Percentiles rank a stretch among this genome's conserved stretches.
Conservation (phyloP, 2,797 vertebrate genomes). For the Poeciliopsis paucimaculata region DNA sequence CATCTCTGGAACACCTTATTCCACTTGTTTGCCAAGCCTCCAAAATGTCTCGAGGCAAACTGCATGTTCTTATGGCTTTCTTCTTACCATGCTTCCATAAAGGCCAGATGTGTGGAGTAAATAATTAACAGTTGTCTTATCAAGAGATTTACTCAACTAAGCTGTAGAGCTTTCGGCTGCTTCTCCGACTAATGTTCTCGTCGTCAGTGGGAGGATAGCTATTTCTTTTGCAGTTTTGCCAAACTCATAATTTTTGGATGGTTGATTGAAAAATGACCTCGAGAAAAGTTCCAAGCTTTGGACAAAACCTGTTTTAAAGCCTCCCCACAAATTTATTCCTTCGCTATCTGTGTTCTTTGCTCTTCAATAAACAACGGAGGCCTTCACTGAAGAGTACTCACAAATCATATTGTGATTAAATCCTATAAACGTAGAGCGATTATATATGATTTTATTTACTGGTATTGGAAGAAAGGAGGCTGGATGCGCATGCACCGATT, state of each 20-base stretch:
- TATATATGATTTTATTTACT: slow-evolving; percentile 8
- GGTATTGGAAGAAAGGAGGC: slow-evolving; percentile 17
- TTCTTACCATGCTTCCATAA: not conserved
- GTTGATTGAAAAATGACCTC: not conserved
- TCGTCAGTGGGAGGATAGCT: not conserved
- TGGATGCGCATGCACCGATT: not conserved
- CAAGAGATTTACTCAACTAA: not conserved
- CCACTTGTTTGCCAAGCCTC: not conserved
- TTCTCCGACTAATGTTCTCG: not conserved
- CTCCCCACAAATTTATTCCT: not conserved
- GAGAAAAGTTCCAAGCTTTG: not conserved
- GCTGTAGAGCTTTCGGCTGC: not conserved
- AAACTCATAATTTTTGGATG: not conserved
- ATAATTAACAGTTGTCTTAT: not conserved
- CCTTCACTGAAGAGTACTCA: not conserved
- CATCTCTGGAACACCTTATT: not conserved
- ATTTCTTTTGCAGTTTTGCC: not conserved
- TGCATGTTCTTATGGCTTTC: not conserved
- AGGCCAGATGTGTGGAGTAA: not conserved
- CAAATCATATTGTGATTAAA: not conserved
- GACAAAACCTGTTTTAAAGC: not conserved
- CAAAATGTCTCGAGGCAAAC: not conserved
- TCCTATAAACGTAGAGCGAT: not conserved
- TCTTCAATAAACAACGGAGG: not conserved
- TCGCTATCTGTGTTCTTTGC: not conserved